These are phyloP conservation scores for Bambusicola thoracicus DNA, from an alignment of 2,113 vertebrate genomes.

Conservation along the genomic window DNA sequence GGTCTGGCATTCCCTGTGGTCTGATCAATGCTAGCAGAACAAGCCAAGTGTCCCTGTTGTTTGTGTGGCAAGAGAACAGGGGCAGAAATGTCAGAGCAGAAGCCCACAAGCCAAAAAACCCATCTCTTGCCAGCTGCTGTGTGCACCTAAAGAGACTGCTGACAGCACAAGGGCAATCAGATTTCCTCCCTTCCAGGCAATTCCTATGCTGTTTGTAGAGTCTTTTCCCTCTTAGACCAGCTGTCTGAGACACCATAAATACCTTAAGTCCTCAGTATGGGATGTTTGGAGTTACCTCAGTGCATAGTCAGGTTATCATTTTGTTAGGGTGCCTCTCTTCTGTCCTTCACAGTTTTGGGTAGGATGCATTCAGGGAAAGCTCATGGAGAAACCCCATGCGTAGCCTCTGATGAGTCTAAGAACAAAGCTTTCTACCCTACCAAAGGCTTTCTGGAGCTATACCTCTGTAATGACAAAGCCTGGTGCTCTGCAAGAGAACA, in stretches of 20 bases:
- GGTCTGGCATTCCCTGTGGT: background rate
- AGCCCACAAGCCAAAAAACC: background rate
- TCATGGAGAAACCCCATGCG: background rate
- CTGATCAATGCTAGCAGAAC: background rate
- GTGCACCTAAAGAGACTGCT: background rate
- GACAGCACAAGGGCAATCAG: background rate
- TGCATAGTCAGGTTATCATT: background rate
- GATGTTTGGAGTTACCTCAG: background rate
- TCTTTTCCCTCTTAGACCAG: background rate
- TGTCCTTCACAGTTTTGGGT: fast-evolving
- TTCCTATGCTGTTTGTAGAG: background rate
- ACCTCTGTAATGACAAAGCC: background rate
- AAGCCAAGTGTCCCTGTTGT: background rate
- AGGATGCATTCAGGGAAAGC: background rate
- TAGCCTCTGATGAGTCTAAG: background rate
- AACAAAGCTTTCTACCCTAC: background rate
- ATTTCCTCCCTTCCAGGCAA: background rate
- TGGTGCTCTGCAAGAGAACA: constrained; percentile 12
- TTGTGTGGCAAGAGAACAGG: background rate
- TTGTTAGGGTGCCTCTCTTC: background rate
- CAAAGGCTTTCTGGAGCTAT: background rate
- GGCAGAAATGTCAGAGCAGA: background rate
- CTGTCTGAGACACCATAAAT: background rate
- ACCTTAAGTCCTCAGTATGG: background rate
- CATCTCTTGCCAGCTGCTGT: background rate